These are phyloP conservation scores for Otolemur crassicaudatus DNA, from an alignment of 2,797 vertebrate genomes.

Conservation along the genomic window DNA sequence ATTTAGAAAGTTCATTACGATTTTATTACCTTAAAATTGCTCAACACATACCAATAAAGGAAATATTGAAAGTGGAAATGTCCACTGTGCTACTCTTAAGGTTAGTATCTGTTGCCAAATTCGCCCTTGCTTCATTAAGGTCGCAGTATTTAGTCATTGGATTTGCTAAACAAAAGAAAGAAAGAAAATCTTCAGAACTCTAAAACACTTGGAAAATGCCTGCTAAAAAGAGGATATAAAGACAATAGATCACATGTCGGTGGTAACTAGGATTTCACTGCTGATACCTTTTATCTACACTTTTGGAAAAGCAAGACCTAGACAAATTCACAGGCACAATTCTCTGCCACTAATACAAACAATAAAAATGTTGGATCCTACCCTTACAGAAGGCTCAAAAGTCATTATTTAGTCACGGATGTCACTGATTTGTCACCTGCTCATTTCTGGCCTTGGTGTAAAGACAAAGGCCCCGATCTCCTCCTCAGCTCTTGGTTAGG, in stretches of 20 bases:
- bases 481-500: background rate
- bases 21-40: constrained; percentile 78
- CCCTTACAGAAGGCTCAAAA: background rate
- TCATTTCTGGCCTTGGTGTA: background rate
- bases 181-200: background rate
- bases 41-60: constrained; percentile 59
- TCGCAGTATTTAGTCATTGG: background rate
- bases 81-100: constrained; percentile 53
- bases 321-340: background rate
- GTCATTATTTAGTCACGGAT: background rate
- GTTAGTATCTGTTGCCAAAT: constrained; percentile 45
- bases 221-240: background rate
- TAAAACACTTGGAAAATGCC: constrained; percentile 38
- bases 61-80: constrained; percentile 62
- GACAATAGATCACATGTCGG: background rate
- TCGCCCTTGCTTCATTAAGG: constrained; percentile 47
- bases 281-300: background rate
- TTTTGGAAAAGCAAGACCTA: constrained; percentile 2
- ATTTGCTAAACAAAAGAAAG: constrained; percentile 57
- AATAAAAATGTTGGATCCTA: background rate
- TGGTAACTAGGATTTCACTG: background rate
- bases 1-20: constrained; percentile 79
- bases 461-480: background rate
- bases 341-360: background rate
- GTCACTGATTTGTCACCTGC: background rate